These are phyloP conservation scores for Eristalinus aeneus DNA, from an alignment of 2,888 invertebrate species.

Conservation along the genomic window DNA sequence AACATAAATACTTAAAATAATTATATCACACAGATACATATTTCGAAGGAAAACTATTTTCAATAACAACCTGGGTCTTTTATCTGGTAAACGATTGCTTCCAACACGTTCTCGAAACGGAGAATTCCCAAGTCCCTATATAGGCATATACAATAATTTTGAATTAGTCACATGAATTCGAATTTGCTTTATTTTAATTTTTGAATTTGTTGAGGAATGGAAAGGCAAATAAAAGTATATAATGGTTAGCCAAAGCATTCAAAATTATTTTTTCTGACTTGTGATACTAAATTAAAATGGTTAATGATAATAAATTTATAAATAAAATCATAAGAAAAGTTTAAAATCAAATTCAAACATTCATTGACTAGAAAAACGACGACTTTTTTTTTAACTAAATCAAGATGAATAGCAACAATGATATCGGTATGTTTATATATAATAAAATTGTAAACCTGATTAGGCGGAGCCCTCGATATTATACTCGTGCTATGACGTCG, in stretches of 20 bases:
- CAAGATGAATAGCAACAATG: constrained; percentile 20
- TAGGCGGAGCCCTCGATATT: constrained; percentile 80
- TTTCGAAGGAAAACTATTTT: constrained; percentile 68
- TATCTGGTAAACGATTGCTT: constrained; percentile 92
- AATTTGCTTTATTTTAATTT: constrained; percentile 26
- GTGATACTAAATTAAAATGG: background rate
- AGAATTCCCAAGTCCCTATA: constrained; percentile 85
- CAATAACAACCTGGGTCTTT: constrained; percentile 88
- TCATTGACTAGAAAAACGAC: constrained; percentile 17
- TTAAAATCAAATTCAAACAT: constrained; percentile 50
- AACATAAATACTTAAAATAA: constrained; percentile 19
- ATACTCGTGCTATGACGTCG: constrained; percentile 87
- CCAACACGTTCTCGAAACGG: constrained; percentile 94
- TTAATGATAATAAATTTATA: background rate
- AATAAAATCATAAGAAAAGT: constrained; percentile 28
- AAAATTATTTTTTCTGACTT: background rate
- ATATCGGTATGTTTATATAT: constrained; percentile 3
- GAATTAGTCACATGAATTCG: constrained; percentile 44
- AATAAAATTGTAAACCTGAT: constrained; percentile 79
- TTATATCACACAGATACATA: constrained; percentile 37
- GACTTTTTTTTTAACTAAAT: background rate
- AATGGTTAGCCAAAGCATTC: constrained; percentile 31
- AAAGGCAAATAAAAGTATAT: constrained; percentile 5
- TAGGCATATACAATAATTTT: constrained; percentile 62
- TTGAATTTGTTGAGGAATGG: background rate